phyloP scores from a whole-genome alignment of 2,888 invertebrate genomes.

The Caenorhabditis parvicauda region DNA sequence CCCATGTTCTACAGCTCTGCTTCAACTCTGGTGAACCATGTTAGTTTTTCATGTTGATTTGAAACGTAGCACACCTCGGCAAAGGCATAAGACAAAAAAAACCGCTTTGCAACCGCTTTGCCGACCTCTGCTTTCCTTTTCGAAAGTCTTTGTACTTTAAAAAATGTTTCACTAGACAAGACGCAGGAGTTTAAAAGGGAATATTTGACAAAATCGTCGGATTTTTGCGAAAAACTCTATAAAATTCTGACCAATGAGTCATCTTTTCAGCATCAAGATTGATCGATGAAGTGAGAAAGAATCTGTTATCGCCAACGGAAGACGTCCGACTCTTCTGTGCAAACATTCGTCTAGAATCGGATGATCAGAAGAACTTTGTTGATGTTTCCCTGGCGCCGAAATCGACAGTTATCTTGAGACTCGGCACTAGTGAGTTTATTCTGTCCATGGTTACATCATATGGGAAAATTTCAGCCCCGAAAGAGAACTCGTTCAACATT shows the following conservation, averaged over 20 bases:
- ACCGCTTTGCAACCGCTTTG: too few species aligned
- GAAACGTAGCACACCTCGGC: neutral
- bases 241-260: neutral
- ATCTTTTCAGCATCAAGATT: neutral
- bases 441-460: too few species aligned
- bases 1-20: conserved; percentile 33
- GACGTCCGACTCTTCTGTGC: conserved; percentile 11
- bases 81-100: too few species aligned
- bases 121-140: conserved; percentile 5
- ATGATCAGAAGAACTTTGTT: conserved; percentile 35
- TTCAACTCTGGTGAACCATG: conserved; percentile 40
- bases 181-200: neutral
- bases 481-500: conserved; percentile 3
- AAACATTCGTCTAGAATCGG: conserved; percentile 15
- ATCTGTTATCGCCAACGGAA: conserved; percentile 2
- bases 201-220: conserved; percentile 5
- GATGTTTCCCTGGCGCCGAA: conserved; percentile 45
- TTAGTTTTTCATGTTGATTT: conserved; percentile 9
- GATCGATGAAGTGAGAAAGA: neutral
- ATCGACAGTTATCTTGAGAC: conserved; percentile 24
- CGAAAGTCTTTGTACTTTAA: neutral
- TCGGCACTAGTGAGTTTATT: too few species aligned
- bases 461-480: neutral
- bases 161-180: too few species aligned
- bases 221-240: neutral